These are phyloP conservation scores for Leptestheria dahalacensis DNA, from an alignment of 1,140 invertebrate species.

Conservation along the genomic window DNA sequence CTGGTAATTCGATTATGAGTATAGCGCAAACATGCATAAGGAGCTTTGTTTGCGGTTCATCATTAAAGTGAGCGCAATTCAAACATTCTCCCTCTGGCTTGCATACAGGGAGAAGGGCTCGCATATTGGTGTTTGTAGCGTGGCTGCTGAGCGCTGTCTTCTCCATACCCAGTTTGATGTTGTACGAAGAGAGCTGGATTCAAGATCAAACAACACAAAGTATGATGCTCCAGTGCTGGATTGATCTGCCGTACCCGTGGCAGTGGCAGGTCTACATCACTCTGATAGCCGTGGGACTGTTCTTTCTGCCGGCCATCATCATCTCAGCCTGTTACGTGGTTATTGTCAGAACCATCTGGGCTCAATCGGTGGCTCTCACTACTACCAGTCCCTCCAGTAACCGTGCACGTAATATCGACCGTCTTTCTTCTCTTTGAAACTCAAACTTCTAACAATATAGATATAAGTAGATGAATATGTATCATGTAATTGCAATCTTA, in stretches of 20 bases:
- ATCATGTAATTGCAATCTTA: no score
- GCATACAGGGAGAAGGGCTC: conserved; percentile 59
- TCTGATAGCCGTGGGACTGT: conserved; percentile 61
- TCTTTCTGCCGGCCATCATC: conserved; percentile 74
- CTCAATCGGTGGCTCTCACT: conserved; percentile 38
- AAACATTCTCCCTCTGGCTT: conserved; percentile 15
- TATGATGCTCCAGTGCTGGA: conserved; percentile 77
- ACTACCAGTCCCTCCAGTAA: conserved; percentile 1
- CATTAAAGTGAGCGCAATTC: no score
- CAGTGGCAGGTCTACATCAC: conserved; percentile 84
- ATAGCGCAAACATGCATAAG: no score
- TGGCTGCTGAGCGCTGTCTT: conserved; percentile 73
- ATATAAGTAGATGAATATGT: no score
- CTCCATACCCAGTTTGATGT: conserved; percentile 62
- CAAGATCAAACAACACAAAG: conserved; percentile 20
- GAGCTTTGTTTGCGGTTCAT: no score
- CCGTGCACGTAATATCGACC: not conserved
- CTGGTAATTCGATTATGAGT: no score
- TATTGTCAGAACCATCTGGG: conserved; percentile 86
- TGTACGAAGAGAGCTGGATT: conserved; percentile 54
- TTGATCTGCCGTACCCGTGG: conserved; percentile 52
- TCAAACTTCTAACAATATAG: no score
- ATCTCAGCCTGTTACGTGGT: conserved; percentile 81
- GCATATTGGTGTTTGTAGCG: conserved; percentile 55
- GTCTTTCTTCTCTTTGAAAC: no score